phyloP scores from a whole-genome alignment of 2,888 invertebrate species.

The Synanthedon formicaeformis region DNA sequence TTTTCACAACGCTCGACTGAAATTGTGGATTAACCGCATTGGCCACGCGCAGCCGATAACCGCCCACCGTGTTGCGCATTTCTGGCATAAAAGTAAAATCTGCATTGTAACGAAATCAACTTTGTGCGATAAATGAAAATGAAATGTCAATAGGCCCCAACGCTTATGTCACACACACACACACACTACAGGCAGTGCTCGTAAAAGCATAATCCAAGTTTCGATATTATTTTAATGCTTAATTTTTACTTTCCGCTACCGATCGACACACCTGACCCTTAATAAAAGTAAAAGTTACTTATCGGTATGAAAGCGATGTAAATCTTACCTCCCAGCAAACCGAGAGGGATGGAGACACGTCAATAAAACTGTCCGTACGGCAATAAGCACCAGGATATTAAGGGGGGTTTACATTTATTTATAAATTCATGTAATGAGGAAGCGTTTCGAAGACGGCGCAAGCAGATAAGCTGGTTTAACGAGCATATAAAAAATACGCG shows the following conservation, averaged over 20 bases:
- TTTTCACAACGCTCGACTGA: conserved; percentile 46
- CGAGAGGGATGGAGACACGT: conserved; percentile 14
- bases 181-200: no score
- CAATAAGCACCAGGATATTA: conserved; percentile 14
- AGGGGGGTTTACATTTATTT: conserved; percentile 10
- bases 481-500: conserved; percentile 16
- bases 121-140: not conserved
- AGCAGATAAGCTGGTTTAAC: conserved; percentile 19
- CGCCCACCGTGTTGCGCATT: conserved; percentile 8
- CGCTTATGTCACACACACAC: no score
- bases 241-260: conserved; percentile 16
- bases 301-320: conserved; percentile 19
- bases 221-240: conserved; percentile 2
- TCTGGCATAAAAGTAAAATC: conserved; percentile 10
- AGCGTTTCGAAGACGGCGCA: conserved; percentile 14
- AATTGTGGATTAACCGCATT: conserved; percentile 47
- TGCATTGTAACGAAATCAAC: conserved; percentile 3
- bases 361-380: conserved; percentile 21
- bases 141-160: not conserved
- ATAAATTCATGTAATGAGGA: conserved; percentile 18
- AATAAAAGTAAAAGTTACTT: conserved; percentile 27
- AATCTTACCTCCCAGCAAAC: conserved; percentile 37
- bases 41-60: conserved; percentile 11
- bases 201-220: not conserved
- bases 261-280: conserved; percentile 14